A percentile compares a stretch with the other conserved stretches of the same genome.
These are phyloP conservation scores for Microhierax caerulescens DNA, from an alignment of 2,797 vertebrate species.

Conservation along the genomic window DNA sequence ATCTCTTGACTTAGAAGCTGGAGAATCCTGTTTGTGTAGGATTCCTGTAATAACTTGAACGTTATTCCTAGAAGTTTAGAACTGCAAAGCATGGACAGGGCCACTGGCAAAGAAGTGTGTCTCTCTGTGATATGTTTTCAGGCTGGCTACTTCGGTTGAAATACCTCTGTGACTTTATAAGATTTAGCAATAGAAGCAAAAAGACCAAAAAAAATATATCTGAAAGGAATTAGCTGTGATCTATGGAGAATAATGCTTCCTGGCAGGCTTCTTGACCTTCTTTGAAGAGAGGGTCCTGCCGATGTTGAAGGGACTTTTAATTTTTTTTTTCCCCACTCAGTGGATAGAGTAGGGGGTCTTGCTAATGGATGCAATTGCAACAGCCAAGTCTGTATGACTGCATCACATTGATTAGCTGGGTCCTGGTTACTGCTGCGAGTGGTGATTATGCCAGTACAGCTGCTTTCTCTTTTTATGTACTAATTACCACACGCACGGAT, in stretches of 20 bases:
- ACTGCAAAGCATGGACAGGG: not conserved
- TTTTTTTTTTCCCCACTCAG: not conserved
- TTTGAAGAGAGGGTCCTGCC: not conserved
- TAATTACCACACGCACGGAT: constrained; percentile 49
- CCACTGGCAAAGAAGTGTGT: not conserved
- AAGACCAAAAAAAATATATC: not conserved
- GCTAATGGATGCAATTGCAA: constrained; percentile 51
- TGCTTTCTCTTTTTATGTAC: constrained; percentile 58
- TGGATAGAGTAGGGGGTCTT: constrained; percentile 50
- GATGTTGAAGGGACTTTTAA: not conserved
- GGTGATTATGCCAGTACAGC: constrained; percentile 56
- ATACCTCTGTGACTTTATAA: not conserved
- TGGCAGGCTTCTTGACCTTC: constrained; percentile 23
- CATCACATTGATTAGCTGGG: constrained; percentile 57
- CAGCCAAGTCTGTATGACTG: constrained; percentile 30
- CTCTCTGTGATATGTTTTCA: not conserved
- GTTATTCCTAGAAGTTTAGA: not conserved
- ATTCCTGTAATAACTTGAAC: not conserved
- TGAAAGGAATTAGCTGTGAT: not conserved
- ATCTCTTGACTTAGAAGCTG: not conserved
- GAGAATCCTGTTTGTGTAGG: not conserved
- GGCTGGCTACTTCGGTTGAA: not conserved
- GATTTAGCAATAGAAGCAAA: not conserved
- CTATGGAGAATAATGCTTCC: not conserved
- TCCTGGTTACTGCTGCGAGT: constrained; percentile 49